Evolutionary conservation across 2,888 invertebrate species (phyloP), one percentile per base, ranked within the genome.

Genomic region (Nycteola revayana): DNA sequence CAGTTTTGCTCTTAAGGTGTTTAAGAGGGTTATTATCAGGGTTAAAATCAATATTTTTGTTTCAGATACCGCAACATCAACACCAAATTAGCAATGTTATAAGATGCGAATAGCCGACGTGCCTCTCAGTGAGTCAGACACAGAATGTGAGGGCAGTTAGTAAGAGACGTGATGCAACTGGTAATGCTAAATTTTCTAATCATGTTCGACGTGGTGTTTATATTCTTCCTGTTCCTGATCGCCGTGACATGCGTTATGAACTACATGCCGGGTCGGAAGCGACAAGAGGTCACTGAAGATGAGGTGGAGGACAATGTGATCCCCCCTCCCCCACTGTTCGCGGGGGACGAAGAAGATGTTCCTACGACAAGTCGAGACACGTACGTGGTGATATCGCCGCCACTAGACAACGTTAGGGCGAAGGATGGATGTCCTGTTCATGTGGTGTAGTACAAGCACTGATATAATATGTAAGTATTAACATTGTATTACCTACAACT

Each of bases 151-250:
- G 68, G 66, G 50, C 60, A 52, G 53, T 34, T 63, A 52, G 60
- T 49, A 51, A 57, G 65, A 68, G 67, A 64, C 90, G 91, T 90
- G 90, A 95, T 95, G 95, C 94, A 94, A 92, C 91, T 95, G 77
- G 92, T 94, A 92, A 94, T 94, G 91, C 91, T 94, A 89, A 95
- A 95, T 90, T 94, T 94, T 72, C 91, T 95, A 83, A 92, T 95
- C 90, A 94, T 95, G 94, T 95, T 95, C 91, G 94, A 95, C 90
- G 92, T 94, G 82, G 94, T 95, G 86, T 95, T 95, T 90, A 91
- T 94, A 88, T 95, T 95, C 87, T 95, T 95, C 90, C 90, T 95
- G 76, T 95, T 95, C 88, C 92, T 95, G 77, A 93, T 95, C 69
- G 94, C 94, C 56, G 94, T 95, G 64, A 94, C 94, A 54, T 95